Base-by-base conservation (phyloP, 2,888 invertebrate species). In the Ophion ventricosus region DNA sequence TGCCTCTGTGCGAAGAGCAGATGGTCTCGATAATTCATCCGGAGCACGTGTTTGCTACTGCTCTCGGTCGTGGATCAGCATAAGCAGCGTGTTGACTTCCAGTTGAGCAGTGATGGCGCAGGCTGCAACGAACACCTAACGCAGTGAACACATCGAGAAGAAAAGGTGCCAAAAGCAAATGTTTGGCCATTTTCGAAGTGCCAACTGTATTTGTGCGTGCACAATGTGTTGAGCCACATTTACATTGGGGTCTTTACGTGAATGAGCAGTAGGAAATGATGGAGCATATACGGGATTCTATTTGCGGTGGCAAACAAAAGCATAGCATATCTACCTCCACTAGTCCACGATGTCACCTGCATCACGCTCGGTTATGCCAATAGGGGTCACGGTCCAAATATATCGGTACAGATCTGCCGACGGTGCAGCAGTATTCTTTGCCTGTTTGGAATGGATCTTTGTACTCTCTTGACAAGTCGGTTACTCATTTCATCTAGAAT, bases 11-110 rank as follows among this genome's bases (percentile, higher is more conserved):
- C 66, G 25, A 80, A 59, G 57, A 82, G 82, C 82, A 80, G 81
- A 79, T 84, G 66, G 70, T 75, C 73, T 69, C 80, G 82, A 85
- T 82, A 82, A 85, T 85, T 85, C 82, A 82, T 82, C 79, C 76
- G 17, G 69, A 72, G 76, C 76, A 72, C 80, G 76, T 70, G 73
- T 80, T 77, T 54, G 80, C 82, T 82, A 84, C 73, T 67, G 82
- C 69, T 75, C 75, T 72, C 54, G 17, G 23, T 66, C 49, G 63
- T n/a, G n/a, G 23, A 73, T 61, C 25, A 67, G 56, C 26, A 25
- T 67, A 63, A 73, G 20, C 40, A 25, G 66, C 56, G 61, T 49
- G 14, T 49, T 49, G 4, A 17, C 14, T 49, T 49, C 49, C 49
- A 17, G 14, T 2, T 49, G 49, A 49, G 3, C 73, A 56, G 29